Evolutionary conservation across 2,888 invertebrate species (phyloP), one percentile per base, ranked within the genome.

Genomic region (Amiota communis): DNA sequence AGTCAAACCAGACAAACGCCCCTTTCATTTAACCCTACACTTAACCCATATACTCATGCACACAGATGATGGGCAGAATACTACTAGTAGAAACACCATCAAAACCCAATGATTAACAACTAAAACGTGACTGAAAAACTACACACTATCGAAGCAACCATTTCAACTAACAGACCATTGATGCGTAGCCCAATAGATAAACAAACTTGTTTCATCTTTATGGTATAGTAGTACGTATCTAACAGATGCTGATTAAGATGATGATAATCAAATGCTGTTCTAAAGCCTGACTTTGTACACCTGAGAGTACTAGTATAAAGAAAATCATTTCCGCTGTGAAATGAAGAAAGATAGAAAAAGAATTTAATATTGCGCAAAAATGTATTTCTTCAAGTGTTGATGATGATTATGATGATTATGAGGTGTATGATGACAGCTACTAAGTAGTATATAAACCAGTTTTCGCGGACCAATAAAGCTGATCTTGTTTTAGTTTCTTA

Each of bases 401-500:
- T 65, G 47, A 10, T 46, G 47, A n/a, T 36, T 23, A 59, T 59
- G 48, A 20, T 63, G 17, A 49, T 12, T 20, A 8, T 23, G 61
- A 61, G 6, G 53, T 53, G 8, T 12, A 15, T 53, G 36, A 23
- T 49, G 49, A 75, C 75, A 77, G 75, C 75, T 76, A n/a, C n/a
- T n/a, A n/a, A n/a, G n/a, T n/a, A n/a, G n/a, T n/a, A n/a, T n/a
- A 17, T 67, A 72, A 72, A 72, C 79, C 80, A 82, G 82, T 87
- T 87, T 84, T 78, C 74, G 77, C 80, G 79, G 79, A 79, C 83
- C 79, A 84, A 77, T 84, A 83, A 81, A 77, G 77, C 67, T 70
- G 78, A 72, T 49, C 49, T 67, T 15, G 67, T 67, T 67, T 17
- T 49, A 51, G 23, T 65, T 17, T 17, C 36, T 36, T 6, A 6